These are phyloP conservation scores for Haemorhous mexicanus DNA, from an alignment of 2,113 vertebrate genomes.

Conservation along the genomic window DNA sequence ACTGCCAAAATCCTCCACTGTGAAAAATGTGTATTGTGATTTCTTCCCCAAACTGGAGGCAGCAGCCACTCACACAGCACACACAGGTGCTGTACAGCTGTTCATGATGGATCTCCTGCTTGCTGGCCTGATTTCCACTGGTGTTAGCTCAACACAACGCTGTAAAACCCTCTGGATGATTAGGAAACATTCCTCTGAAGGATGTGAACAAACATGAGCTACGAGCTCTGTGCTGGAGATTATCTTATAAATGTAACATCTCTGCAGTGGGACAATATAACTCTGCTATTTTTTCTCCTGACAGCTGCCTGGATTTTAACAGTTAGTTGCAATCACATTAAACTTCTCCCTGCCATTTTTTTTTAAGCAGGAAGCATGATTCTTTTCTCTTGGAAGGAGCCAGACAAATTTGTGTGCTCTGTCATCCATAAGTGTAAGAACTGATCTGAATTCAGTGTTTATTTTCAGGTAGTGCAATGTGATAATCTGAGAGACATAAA, in stretches of 20 bases:
- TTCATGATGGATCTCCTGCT: background rate
- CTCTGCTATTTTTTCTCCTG: background rate
- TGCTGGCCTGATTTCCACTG: conserved; percentile 3
- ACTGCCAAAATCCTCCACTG: background rate
- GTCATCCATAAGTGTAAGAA: background rate
- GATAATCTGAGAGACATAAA: background rate
- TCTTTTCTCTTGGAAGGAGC: background rate
- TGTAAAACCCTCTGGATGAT: conserved; percentile 6
- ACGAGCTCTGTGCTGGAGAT: background rate
- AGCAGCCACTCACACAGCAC: background rate
- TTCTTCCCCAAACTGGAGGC: background rate
- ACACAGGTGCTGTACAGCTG: background rate
- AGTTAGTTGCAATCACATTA: background rate
- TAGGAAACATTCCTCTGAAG: conserved; percentile 29
- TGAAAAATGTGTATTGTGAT: background rate
- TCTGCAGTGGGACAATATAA: background rate
- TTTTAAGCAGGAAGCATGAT: background rate
- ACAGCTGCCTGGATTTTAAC: background rate
- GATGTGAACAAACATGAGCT: background rate
- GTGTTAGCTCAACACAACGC: background rate
- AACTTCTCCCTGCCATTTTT: background rate
- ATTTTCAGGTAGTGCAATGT: background rate
- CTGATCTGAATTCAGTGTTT: background rate
- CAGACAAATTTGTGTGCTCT: background rate
- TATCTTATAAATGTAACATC: background rate